A percentile compares a stretch with the other conserved stretches of the same genome.
Evolutionary conservation across 37 sponge, comb jelly and placozoan genomes (phyloP).

Genomic region (Aplysina aerophoba): DNA sequence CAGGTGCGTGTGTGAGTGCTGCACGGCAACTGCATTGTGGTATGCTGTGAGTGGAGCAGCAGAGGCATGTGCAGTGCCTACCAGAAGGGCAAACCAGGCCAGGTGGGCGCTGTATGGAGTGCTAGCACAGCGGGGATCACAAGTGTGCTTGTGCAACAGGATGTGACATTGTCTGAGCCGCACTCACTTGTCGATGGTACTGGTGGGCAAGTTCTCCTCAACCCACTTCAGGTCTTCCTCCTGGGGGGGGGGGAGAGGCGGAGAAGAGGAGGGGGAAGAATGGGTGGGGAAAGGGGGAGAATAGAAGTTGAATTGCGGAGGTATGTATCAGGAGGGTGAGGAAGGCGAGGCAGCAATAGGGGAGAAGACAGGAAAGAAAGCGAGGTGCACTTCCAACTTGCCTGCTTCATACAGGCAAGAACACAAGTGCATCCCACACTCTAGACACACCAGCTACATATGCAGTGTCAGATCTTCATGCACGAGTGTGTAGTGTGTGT

Average conservation of each 20-base stretch:
- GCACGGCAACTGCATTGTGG: no score
- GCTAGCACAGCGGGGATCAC: neutral
- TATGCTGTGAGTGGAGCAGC: no score
- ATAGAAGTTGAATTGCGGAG: neutral
- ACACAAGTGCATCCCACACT: no score
- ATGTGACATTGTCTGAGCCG: neutral
- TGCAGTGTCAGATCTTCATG: no score
- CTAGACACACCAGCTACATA: no score
- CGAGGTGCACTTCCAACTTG: neutral
- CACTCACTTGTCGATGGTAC: slow-evolving; percentile 72
- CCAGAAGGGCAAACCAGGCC: no score
- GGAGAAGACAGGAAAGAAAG: neutral
- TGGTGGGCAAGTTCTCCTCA: slow-evolving; percentile 81
- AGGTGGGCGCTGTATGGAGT: neutral
- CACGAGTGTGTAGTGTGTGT: no score
- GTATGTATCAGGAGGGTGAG: no score
- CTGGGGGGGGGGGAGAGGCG: neutral
- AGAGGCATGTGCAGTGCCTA: no score
- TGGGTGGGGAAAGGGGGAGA: neutral
- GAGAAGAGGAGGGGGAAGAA: neutral
- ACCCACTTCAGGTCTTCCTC: slow-evolving; percentile 89
- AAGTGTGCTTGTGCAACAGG: no score
- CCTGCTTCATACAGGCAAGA: no score
- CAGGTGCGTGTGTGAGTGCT: no score
- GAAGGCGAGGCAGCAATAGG: neutral